Evolutionary conservation across 2,113 vertebrate species (phyloP).

Genomic region (Chiloscyllium plagiosum): DNA sequence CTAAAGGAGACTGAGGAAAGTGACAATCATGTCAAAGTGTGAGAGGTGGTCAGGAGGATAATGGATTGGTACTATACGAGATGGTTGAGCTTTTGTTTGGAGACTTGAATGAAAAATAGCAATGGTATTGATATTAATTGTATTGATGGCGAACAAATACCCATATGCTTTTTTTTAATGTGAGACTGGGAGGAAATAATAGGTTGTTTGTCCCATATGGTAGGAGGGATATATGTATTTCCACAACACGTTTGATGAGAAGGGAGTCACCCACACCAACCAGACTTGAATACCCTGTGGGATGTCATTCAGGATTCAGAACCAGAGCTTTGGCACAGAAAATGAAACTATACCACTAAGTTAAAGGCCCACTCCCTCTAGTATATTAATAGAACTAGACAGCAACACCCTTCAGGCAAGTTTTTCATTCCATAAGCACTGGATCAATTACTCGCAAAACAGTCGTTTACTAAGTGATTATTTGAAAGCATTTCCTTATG

Average conservation of each 20-base stretch:
- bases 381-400: conserved; percentile 8
- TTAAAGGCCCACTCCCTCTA: not conserved
- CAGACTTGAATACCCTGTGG: not conserved
- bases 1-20: not conserved
- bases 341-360: not conserved
- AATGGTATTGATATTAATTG: too few species aligned
- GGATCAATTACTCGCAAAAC: conserved; percentile 27
- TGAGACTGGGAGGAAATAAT: not conserved
- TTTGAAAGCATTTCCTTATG: conserved; percentile 32
- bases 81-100: not conserved
- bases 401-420: conserved; percentile 11
- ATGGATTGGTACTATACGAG: too few species aligned
- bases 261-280: not conserved
- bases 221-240: not conserved
- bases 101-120: not conserved
- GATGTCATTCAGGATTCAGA: not conserved
- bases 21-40: not conserved
- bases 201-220: not conserved
- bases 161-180: not conserved
- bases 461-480: conserved; percentile 29
- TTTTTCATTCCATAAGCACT: conserved; percentile 3
- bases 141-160: not conserved
- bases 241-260: not conserved
- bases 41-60: not conserved
- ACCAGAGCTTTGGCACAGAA: not conserved